phyloP scores from a whole-genome alignment of 2,888 invertebrate species.

The Ametastegia equiseti region DNA sequence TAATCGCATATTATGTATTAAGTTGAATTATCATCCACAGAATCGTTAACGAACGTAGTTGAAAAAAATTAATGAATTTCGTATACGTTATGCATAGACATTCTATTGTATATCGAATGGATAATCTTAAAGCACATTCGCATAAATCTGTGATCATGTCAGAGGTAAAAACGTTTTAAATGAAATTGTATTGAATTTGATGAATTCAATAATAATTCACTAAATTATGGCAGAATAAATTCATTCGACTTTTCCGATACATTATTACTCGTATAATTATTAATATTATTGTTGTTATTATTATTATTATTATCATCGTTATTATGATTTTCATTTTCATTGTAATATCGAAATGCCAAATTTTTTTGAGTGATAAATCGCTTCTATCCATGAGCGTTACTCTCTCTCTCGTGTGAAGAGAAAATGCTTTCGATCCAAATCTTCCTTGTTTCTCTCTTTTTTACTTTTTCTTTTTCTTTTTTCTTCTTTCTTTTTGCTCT shows the following conservation, averaged over 20 bases:
- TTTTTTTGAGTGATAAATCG: no score
- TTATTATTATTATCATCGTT: no score
- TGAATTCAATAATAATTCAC: background rate
- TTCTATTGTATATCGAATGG: no score
- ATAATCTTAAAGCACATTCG: background rate
- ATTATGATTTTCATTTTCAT: no score
- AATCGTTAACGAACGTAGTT: background rate
- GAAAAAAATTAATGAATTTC: slow-evolving; percentile 1
- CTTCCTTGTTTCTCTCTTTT: no score
- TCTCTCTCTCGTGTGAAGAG: background rate
- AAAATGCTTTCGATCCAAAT: background rate
- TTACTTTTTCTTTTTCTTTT: background rate
- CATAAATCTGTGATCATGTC: slow-evolving; percentile 37
- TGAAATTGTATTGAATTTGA: background rate
- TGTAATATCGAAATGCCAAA: slow-evolving; percentile 6
- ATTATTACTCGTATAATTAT: background rate
- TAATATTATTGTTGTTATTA: no score
- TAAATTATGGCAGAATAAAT: slow-evolving; percentile 24
- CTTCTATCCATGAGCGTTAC: no score
- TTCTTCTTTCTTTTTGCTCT: background rate
- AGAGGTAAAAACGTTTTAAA: background rate
- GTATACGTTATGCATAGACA: no score
- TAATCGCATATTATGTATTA: background rate
- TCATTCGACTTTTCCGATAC: slow-evolving; percentile 23
- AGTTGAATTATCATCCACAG: background rate